A percentile compares a stretch with the other conserved stretches of the same genome.
Evolutionary conservation across 2,797 vertebrate species (phyloP).

Genomic region (Lutjanus campechanus): DNA sequence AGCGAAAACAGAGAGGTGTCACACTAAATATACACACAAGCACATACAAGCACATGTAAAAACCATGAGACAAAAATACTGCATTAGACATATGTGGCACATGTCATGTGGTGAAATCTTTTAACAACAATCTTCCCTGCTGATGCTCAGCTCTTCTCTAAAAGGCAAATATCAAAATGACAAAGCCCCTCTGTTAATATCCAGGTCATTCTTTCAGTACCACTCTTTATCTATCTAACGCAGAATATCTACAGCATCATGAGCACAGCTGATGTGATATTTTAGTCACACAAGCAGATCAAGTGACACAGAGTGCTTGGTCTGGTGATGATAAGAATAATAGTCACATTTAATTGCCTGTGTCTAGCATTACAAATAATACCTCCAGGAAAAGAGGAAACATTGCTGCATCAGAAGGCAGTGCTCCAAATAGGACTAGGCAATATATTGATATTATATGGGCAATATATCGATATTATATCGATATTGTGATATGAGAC

Average conservation of each 20-base stretch:
- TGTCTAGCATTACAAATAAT: slow-evolving; percentile 50
- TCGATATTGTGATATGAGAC: too few species aligned
- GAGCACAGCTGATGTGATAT: slow-evolving; percentile 70
- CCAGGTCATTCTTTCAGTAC: slow-evolving; percentile 67
- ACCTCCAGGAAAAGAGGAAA: slow-evolving; percentile 37
- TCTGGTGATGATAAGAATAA: slow-evolving; percentile 63
- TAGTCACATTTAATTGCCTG: slow-evolving; percentile 49
- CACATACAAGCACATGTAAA: slow-evolving; percentile 55
- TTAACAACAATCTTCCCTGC: slow-evolving; percentile 6
- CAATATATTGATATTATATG: too few species aligned
- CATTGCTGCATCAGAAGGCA: background rate
- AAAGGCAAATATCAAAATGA: slow-evolving; percentile 43
- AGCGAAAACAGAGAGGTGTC: slow-evolving; percentile 51
- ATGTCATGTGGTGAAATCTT: slow-evolving; percentile 21
- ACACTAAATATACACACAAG: slow-evolving; percentile 77
- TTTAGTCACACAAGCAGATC: slow-evolving; percentile 64
- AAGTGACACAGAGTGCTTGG: slow-evolving; percentile 55
- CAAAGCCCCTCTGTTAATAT: slow-evolving; percentile 65
- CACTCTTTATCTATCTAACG: slow-evolving; percentile 58
- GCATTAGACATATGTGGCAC: slow-evolving; percentile 21
- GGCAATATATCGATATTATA: too few species aligned
- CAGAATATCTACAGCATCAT: slow-evolving; percentile 42
- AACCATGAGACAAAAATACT: slow-evolving; percentile 65
- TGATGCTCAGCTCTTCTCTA: slow-evolving; percentile 33
- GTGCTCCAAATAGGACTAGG: background rate